Evolutionary conservation across 2,113 vertebrate genomes (phyloP).

Genomic region (Rhinichthys klamathensis): DNA sequence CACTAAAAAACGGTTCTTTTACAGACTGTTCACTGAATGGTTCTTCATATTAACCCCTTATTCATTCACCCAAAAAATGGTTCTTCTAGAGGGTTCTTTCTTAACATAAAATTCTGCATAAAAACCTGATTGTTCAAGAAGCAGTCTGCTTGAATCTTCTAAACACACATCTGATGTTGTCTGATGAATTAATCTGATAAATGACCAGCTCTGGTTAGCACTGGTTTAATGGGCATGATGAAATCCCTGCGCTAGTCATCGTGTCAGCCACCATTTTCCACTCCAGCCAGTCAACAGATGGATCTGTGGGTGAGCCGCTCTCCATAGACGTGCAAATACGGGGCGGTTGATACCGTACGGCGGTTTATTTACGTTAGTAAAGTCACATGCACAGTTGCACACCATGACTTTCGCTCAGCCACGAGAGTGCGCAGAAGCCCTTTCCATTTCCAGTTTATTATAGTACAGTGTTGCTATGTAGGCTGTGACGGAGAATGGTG

Average conservation of each 20-base stretch:
- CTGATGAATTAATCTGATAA: not conserved
- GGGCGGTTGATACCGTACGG: not conserved
- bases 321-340: not conserved
- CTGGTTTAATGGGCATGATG: not conserved
- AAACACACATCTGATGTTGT: not conserved
- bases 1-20: not conserved
- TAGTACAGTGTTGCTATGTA: slow-evolving; percentile 67
- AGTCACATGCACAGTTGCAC: slow-evolving; percentile 43
- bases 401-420: not conserved
- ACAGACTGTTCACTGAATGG: not conserved
- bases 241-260: not conserved
- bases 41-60: not conserved
- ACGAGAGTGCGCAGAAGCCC: slow-evolving; percentile 14
- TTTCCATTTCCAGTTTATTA: slow-evolving; percentile 70
- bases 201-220: not conserved
- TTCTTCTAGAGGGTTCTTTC: not conserved
- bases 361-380: not conserved
- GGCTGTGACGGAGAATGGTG: slow-evolving; percentile 62
- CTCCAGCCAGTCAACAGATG: slow-evolving; percentile 5
- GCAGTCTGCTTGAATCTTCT: not conserved
- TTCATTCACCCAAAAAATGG: not conserved
- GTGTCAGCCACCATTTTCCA: not conserved
- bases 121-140: not conserved
- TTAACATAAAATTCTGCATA: not conserved
- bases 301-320: not conserved